phyloP scores from a whole-genome alignment of 2,888 invertebrate genomes.

The Leucoma salicis region DNA sequence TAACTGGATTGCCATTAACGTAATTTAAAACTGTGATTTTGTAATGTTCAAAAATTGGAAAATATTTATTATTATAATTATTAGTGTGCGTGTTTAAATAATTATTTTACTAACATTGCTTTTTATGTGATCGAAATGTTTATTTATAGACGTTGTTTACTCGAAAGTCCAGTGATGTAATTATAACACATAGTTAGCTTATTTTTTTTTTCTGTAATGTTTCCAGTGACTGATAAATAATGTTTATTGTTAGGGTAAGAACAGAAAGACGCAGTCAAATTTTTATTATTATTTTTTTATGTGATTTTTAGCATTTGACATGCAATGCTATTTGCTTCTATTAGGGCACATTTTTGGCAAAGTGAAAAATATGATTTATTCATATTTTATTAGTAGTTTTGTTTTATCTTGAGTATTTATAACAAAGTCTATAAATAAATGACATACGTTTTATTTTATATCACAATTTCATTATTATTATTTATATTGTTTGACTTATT shows the following conservation, averaged over 20 bases:
- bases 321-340: too few relatives aligned
- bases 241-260: too few relatives aligned
- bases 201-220: too few relatives aligned
- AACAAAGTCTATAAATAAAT: slow-evolving; percentile 19
- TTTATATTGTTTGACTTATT: slow-evolving; percentile 25
- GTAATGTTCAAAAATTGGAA: slow-evolving; percentile 66
- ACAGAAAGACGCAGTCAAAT: too few relatives aligned
- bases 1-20: slow-evolving; percentile 69
- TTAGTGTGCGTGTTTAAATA: slow-evolving; percentile 48
- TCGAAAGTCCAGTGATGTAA: not conserved
- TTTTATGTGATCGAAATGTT: slow-evolving; percentile 11
- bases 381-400: too few relatives aligned
- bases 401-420: not conserved
- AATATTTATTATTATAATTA: slow-evolving; percentile 34
- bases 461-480: slow-evolving; percentile 25
- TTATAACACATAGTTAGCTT: not conserved
- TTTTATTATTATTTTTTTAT: too few relatives aligned
- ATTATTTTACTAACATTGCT: slow-evolving; percentile 23
- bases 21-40: slow-evolving; percentile 79
- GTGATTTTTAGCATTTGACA: too few relatives aligned
- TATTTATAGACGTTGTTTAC: slow-evolving; percentile 15
- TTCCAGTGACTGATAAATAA: too few relatives aligned
- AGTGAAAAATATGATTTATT: too few relatives aligned
- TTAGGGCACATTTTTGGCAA: too few relatives aligned
- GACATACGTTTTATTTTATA: slow-evolving; percentile 3